Percentiles rank a stretch among this genome's conserved stretches.
These are phyloP conservation scores for Drosophila persimilis DNA, from an alignment of 1,140 invertebrate species.

Conservation along the genomic window DNA sequence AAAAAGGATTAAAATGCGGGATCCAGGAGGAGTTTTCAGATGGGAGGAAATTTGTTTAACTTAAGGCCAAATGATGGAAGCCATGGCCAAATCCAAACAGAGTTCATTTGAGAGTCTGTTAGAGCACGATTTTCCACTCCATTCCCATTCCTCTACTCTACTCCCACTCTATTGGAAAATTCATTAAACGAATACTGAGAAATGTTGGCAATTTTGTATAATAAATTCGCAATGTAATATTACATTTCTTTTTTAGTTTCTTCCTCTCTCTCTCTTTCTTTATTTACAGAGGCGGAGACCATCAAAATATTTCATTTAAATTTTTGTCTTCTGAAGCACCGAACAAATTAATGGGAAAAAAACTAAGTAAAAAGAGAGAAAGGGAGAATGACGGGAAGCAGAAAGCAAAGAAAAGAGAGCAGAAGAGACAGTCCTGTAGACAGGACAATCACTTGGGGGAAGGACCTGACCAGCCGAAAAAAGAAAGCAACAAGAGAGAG, in stretches of 20 bases:
- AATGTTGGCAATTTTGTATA: conserved; percentile 23
- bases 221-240: conserved; percentile 41
- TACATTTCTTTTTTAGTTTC: conserved; percentile 34
- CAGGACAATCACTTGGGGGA: conserved; percentile 12
- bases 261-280: background rate
- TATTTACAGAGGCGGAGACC: conserved; percentile 40
- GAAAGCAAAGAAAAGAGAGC: conserved; percentile 39
- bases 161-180: background rate
- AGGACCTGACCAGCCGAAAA: background rate
- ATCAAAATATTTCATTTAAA: conserved; percentile 70
- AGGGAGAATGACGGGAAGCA: conserved; percentile 29
- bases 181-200: conserved; percentile 9
- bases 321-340: conserved; percentile 47
- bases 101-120: conserved; percentile 29
- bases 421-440: conserved; percentile 3
- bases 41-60: conserved; percentile 17
- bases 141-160: background rate
- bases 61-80: conserved; percentile 13
- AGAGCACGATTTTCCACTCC: conserved; percentile 4
- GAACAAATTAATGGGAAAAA: conserved; percentile 68
- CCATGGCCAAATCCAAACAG: conserved; percentile 20
- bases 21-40: conserved; percentile 9
- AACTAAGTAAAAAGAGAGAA: conserved; percentile 13
- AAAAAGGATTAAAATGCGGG: conserved; percentile 25
- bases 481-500: background rate